Conservation (phyloP, 2,797 vertebrate genomes). For the Sylvia borin region DNA sequence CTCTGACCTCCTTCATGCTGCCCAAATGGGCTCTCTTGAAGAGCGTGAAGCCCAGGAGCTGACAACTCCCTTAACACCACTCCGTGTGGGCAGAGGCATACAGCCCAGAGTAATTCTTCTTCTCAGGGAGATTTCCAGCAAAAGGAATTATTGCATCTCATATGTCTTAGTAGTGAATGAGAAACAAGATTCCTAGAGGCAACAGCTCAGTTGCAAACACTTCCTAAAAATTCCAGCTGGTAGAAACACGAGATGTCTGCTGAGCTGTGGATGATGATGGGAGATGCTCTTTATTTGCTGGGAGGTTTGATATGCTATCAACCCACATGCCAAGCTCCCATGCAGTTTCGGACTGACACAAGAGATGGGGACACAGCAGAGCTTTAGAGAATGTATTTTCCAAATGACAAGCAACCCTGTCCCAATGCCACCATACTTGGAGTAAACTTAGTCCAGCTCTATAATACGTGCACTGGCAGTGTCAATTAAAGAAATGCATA, state of each 20-base stretch:
- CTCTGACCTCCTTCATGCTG: not conserved
- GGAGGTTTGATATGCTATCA: not conserved
- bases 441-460: not conserved
- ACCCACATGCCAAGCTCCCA: not conserved
- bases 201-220: not conserved
- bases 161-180: not conserved
- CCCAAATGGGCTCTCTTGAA: not conserved
- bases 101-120: not conserved
- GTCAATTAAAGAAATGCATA: not conserved
- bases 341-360: not conserved
- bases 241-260: not conserved
- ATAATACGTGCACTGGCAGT: not conserved
- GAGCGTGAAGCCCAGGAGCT: not conserved
- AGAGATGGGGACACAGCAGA: not conserved
- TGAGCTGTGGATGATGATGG: not conserved
- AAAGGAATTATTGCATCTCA: not conserved
- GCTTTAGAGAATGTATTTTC: not conserved
- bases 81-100: not conserved
- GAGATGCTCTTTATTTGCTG: not conserved
- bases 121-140: not conserved
- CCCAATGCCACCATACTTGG: not conserved
- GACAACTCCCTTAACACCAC: slow-evolving; percentile 4
- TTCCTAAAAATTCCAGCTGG: slow-evolving; percentile 3
- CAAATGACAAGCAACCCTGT: not conserved
- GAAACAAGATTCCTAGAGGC: not conserved